Conservation (phyloP, 1,140 invertebrate genomes). For the Hylaeus anthracinus region DNA sequence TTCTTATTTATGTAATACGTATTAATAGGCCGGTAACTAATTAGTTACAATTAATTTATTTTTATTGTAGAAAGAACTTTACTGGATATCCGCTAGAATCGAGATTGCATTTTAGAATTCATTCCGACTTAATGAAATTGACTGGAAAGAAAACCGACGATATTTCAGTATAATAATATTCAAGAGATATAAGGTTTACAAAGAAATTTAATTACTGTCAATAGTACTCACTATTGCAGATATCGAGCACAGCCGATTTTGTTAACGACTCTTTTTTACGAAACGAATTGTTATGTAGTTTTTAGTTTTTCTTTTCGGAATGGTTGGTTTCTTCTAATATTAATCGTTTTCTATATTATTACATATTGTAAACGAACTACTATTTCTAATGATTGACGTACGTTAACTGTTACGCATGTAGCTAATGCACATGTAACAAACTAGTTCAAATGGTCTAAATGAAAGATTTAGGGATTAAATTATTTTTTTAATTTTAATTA, state of each 20-base stretch:
- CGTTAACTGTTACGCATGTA: background rate
- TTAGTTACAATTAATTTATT: slow-evolving; percentile 2
- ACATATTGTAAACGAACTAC: background rate
- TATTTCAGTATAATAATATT: slow-evolving; percentile 29
- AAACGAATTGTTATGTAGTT: background rate
- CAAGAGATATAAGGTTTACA: slow-evolving; percentile 4
- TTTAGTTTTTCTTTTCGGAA: slow-evolving; percentile 5
- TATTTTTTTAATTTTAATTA: slow-evolving; percentile 34
- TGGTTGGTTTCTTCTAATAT: background rate
- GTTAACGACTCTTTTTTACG: background rate
- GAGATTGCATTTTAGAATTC: slow-evolving; percentile 94
- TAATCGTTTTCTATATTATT: background rate
- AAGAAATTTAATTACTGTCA: slow-evolving; percentile 36
- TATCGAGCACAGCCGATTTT: slow-evolving; percentile 24
- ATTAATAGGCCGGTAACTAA: no score
- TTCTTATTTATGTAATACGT: background rate
- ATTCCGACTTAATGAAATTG: slow-evolving; percentile 86
- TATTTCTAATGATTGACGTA: background rate
- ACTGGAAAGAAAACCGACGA: slow-evolving; percentile 72
- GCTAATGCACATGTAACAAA: background rate
- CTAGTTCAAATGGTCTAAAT: slow-evolving; percentile 22
- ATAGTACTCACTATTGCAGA: slow-evolving; percentile 42
- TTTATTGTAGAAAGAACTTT: slow-evolving; percentile 88
- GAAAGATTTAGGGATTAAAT: slow-evolving; percentile 28
- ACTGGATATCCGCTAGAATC: slow-evolving; percentile 95